Percentiles rank a stretch among this genome's conserved stretches.
Evolutionary conservation across 92 coral and sea anemone species (phyloP).

Genomic region (Porites divaricata): DNA sequence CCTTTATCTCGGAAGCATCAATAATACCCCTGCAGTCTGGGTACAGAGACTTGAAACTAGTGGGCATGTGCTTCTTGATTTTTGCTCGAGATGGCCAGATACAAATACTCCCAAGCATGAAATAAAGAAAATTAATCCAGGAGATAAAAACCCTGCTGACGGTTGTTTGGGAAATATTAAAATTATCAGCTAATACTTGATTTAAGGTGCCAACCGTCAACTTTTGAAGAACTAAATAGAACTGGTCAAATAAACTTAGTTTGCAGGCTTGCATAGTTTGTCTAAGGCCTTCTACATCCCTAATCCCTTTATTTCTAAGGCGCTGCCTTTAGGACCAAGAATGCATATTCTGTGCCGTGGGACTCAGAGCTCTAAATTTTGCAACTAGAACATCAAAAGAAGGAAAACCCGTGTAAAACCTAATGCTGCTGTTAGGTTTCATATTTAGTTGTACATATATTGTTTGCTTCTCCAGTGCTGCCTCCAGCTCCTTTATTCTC

Average conservation of each 20-base stretch:
- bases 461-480: constrained; percentile 14
- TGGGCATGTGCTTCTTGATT: no score
- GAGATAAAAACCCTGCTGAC: constrained; percentile 39
- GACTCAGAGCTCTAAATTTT: constrained; percentile 25
- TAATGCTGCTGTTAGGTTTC: constrained; percentile 24
- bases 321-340: constrained; percentile 54
- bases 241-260: constrained; percentile 45
- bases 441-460: not conserved
- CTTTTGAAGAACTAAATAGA: constrained; percentile 44
- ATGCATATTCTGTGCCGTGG: constrained; percentile 56
- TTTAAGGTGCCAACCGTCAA: constrained; percentile 37
- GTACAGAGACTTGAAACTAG: no score
- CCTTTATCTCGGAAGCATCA: no score
- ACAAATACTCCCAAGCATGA: constrained; percentile 23
- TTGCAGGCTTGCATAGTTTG: constrained; percentile 19
- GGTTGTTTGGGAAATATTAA: constrained; percentile 26
- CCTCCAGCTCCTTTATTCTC: constrained; percentile 36
- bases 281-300: constrained; percentile 22
- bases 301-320: constrained; percentile 30
- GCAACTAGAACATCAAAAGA: constrained; percentile 18
- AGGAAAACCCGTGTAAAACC: constrained; percentile 45
- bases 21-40: no score
- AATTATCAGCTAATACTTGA: constrained; percentile 39
- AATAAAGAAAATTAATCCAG: constrained; percentile 60
- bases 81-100: no score